phyloP scores from a whole-genome alignment of 2,113 vertebrate genomes.

The Orycteropus afer region DNA sequence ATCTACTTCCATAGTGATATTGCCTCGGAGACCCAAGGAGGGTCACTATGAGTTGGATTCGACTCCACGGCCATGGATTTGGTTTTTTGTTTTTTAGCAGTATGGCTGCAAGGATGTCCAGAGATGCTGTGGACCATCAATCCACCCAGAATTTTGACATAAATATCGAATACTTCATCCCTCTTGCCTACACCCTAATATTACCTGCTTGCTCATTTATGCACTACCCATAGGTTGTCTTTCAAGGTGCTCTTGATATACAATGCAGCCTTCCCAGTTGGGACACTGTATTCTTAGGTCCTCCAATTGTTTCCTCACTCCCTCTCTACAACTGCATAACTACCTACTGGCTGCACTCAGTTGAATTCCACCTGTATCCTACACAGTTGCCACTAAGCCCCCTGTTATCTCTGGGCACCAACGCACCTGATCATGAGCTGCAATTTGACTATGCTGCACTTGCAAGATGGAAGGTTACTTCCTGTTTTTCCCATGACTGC shows the following conservation, averaged over 20 bases:
- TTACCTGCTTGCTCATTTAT: not conserved
- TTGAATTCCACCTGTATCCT: not conserved
- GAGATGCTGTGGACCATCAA: not conserved
- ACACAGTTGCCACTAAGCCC: not conserved
- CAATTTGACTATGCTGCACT: not conserved
- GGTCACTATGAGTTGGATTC: no score
- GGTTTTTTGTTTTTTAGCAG: no score
- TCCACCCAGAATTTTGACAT: no score
- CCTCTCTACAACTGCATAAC: not conserved
- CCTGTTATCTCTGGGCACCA: rapidly evolving
- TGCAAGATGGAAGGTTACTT: not conserved
- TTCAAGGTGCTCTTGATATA: not conserved
- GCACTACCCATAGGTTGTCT: not conserved
- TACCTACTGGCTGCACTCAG: not conserved
- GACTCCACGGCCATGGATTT: no score
- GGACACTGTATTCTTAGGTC: not conserved
- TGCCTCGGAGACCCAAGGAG: no score
- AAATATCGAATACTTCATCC: not conserved
- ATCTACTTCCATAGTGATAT: no score
- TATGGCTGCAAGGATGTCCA: not conserved
- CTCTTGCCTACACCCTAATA: not conserved
- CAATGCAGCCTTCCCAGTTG: not conserved
- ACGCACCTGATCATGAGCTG: not conserved
- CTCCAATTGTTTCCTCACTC: not conserved
- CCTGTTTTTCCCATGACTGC: not conserved